These are phyloP conservation scores for Periphyllus acericola DNA, from an alignment of 2,888 invertebrate genomes.

Conservation along the genomic window DNA sequence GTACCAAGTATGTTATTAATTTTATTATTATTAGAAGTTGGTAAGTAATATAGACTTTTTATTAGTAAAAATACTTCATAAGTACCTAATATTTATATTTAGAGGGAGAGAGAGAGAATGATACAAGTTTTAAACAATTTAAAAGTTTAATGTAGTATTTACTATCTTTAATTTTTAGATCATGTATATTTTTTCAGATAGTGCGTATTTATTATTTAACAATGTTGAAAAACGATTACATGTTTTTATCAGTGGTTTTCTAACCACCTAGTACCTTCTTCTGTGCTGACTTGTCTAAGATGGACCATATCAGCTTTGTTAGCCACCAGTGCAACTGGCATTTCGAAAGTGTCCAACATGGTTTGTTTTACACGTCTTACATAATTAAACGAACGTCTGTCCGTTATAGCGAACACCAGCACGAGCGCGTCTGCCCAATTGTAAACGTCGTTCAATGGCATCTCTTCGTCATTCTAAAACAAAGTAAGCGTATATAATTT, in stretches of 20 bases:
- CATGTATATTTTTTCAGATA: not conserved
- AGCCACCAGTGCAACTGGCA: constrained; percentile 85
- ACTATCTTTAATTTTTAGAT: too few species aligned
- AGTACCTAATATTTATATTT: too few species aligned
- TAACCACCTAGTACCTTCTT: constrained; percentile 74
- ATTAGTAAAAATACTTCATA: too few species aligned
- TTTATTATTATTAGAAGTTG: too few species aligned
- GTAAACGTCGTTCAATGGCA: constrained; percentile 79
- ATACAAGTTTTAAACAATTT: too few species aligned
- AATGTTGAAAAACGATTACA: not conserved
- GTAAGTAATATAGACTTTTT: too few species aligned
- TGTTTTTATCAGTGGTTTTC: not conserved
- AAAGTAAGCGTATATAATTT: not conserved
- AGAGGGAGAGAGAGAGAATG: too few species aligned
- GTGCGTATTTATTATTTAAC: not conserved
- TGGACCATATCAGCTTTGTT: constrained; percentile 94
- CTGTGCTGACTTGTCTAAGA: constrained; percentile 84
- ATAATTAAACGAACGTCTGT: constrained; percentile 85
- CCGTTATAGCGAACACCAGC: constrained; percentile 90
- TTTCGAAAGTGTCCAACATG: constrained; percentile 73
- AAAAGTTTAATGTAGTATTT: too few species aligned
- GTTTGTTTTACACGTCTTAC: constrained; percentile 78
- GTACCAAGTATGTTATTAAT: too few species aligned
- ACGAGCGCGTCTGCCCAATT: constrained; percentile 92
- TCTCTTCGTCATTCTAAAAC: constrained; percentile 76